Base-by-base conservation (phyloP, 2,888 invertebrate genomes). In the Hydropsyche betteni region DNA sequence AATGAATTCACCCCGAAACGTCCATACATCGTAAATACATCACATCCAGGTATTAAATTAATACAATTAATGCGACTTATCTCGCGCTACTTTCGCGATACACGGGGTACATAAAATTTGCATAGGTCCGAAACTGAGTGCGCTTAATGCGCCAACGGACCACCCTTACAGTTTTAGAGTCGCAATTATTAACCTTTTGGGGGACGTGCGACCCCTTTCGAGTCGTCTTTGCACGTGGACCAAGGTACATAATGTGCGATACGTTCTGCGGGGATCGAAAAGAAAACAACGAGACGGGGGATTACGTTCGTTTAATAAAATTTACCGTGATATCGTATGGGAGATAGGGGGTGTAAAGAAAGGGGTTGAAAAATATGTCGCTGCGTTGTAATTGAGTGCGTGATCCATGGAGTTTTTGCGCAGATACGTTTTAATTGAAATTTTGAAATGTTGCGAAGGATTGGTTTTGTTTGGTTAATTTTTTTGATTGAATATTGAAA, bases 241-340 rank as follows among this genome's bases (percentile, higher is more conserved):
- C 14, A n/a, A 55, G 55, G 55, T 55, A 24, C 24, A 24, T 24
- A 24, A 24, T 24, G 55, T 14, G 16, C 55, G 0, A 55, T 4
- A 55, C 53, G 12, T 16, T 14, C n/a, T n/a, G 33, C 74, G 55
- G 76, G 38, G 73, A 73, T 72, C 69, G 74, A 36, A 79, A 77
- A 75, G 75, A 79, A 79, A 79, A 79, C 79, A 79, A 79, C 75
- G 74, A 24, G 24, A 10, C 44, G 38, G 76, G 76, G 77, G 79
- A 79, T 79, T 79, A 79, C 36, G 77, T 74, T 77, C 79, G 76
- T 79, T 79, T 79, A 79, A 79, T 79, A 79, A 79, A 79, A 79
- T 79, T 79, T 79, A 77, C 79, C 61, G 74, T 68, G 72, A 74
- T 75, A 68, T 12, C 55, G 69, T 71, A 55, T 24, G 24, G 24